Base-by-base conservation (phyloP, 2,797 vertebrate species). In the Molothrus ater region DNA sequence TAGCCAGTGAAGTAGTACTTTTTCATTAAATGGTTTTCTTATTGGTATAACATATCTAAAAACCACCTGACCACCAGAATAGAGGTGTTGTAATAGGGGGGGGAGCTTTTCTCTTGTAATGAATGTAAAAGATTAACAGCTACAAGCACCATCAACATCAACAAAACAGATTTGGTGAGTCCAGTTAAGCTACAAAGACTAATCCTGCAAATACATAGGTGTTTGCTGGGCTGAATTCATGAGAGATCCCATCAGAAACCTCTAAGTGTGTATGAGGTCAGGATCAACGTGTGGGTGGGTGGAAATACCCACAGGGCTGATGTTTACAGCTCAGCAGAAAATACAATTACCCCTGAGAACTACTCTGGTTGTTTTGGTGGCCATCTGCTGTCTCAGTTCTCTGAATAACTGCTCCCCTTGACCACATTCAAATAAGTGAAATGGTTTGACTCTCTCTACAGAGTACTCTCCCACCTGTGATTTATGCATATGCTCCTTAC, bases 281-380 rank as follows among this genome's bases (percentile, higher is more conserved):
- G 71, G 45, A 60, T 85, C 53, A 75, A 68, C 17, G 1, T 24
- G 61, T 94, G 21, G 59, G 57, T 1, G 3, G 76, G 71, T 93
- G 95, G 96, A 96, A 96, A 96, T 93, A 94, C 90, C 93, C 90
- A 78, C 40, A 88, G 7, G 5, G 53, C 45, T 87, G 80, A 78
- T 94, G 80, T 96, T 96, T 94, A 94, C 80, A 93, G 57, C 83
- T 92, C 83, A 96, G 84, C 95, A 94, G 88, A 97, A 96, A 94
- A 93, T 83, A 60, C 18, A 1, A 26, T 89, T 85, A 85, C 93
- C 75, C 93, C 79, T 87, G 92, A 94, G 95, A 95, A 75, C 91
- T 80, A 71, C 83, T 80, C 36, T 74, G 61, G 90, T 93, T 95
- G 83, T 94, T 97, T 94, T 94, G 88, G 80, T 91, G 72, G 65